Conservation (phyloP, 2,113 vertebrate genomes). For the Chroicocephalus ridibundus region DNA sequence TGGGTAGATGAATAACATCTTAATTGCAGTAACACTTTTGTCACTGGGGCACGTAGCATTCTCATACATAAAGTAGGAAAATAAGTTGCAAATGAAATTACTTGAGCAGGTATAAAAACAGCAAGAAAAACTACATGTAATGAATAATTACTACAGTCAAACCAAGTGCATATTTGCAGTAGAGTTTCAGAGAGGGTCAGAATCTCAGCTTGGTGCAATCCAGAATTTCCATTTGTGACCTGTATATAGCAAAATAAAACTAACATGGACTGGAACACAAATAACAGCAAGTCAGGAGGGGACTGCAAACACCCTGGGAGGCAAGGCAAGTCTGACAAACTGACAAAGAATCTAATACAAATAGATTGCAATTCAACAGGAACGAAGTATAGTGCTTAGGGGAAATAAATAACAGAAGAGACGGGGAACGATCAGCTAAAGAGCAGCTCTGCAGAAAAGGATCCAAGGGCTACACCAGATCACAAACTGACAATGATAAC, state of each 20-base stretch:
- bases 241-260: background rate
- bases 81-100: background rate
- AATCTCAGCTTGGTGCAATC: background rate
- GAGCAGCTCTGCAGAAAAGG: background rate
- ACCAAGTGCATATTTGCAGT: background rate
- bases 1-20: background rate
- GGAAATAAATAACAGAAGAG: background rate
- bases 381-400: background rate
- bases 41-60: background rate
- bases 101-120: background rate
- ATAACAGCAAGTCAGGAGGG: background rate
- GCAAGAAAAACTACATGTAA: background rate
- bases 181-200: background rate
- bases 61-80: background rate
- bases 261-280: fast-evolving
- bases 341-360: background rate
- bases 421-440: background rate
- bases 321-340: background rate
- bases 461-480: background rate
- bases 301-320: background rate
- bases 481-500: background rate
- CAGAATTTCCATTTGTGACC: background rate
- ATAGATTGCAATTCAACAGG: background rate
- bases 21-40: background rate
- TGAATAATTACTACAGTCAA: background rate